A percentile compares a stretch with the other conserved stretches of the same genome.
phyloP scores from a whole-genome alignment of 1,140 invertebrate genomes.

The Asbolus verrucosus region DNA sequence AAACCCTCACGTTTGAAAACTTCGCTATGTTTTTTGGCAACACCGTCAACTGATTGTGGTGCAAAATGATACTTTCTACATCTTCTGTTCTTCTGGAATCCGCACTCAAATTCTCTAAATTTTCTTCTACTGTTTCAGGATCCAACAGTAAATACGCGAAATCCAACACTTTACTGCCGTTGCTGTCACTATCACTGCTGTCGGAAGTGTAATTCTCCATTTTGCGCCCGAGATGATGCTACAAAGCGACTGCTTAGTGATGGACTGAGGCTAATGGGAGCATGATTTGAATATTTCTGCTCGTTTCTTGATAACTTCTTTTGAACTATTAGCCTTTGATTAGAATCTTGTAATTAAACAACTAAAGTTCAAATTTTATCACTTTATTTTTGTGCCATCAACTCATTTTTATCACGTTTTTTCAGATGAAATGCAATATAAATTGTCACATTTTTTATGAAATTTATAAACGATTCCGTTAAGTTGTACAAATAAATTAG shows the following conservation, averaged over 20 bases:
- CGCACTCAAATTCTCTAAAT: constrained; percentile 68
- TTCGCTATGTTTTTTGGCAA: constrained; percentile 52
- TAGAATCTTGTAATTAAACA: background rate
- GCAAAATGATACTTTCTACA: constrained; percentile 78
- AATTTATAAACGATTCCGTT: too few relatives aligned
- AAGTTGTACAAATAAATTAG: too few relatives aligned
- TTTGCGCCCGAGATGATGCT: too few relatives aligned
- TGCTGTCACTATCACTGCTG: constrained; percentile 79
- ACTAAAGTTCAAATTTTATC: constrained; percentile 18
- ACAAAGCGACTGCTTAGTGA: too few relatives aligned
- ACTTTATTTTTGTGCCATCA: background rate
- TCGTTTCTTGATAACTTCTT: constrained; percentile 21
- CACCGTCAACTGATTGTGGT: constrained; percentile 76
- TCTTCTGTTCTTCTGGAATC: constrained; percentile 70
- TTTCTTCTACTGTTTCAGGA: constrained; percentile 68
- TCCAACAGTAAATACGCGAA: constrained; percentile 77
- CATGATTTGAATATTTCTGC: constrained; percentile 10
- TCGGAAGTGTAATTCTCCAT: constrained; percentile 78
- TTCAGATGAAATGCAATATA: too few relatives aligned
- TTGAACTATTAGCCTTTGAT: constrained; percentile 18
- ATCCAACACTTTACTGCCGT: constrained; percentile 76
- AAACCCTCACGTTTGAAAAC: constrained; percentile 76
- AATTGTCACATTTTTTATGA: too few relatives aligned
- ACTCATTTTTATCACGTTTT: too few relatives aligned
- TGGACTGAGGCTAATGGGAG: background rate